A percentile compares a stretch with the other conserved stretches of the same genome.
These are phyloP conservation scores for Patella ulyssiponensis DNA, from an alignment of 2,888 invertebrate genomes.

Conservation along the genomic window DNA sequence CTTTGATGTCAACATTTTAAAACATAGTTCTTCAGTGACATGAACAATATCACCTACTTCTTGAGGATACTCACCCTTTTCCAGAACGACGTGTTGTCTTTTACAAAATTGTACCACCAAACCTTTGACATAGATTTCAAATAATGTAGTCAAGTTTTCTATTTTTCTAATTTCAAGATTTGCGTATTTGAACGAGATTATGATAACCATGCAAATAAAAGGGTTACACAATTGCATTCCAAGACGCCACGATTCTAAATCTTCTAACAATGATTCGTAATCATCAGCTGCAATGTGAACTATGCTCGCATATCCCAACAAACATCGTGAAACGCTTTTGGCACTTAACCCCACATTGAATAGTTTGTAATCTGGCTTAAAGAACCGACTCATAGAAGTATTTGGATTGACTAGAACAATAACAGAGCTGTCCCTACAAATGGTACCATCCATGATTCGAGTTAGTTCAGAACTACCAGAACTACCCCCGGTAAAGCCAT, in stretches of 20 bases:
- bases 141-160: constrained; percentile 45
- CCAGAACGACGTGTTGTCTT: constrained; percentile 46
- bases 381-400: constrained; percentile 27
- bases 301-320: constrained; percentile 47
- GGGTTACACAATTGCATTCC: neutral
- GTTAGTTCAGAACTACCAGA: constrained; percentile 33
- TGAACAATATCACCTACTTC: constrained; percentile 46
- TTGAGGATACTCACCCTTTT: constrained; percentile 48
- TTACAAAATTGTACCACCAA: constrained; percentile 53
- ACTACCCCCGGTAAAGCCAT: constrained; percentile 54
- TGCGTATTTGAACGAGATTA: neutral
- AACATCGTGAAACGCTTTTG: constrained; percentile 40
- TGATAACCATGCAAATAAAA: neutral
- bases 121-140: constrained; percentile 50
- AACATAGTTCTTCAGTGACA: constrained; percentile 50
- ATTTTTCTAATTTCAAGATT: constrained; percentile 27
- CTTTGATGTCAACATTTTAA: constrained; percentile 35
- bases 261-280: constrained; percentile 44
- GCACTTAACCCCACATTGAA: constrained; percentile 49
- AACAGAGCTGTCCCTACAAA: constrained; percentile 48
- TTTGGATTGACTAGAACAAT: constrained; percentile 53
- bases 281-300: constrained; percentile 46
- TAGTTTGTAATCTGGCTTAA: constrained; percentile 47
- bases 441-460: constrained; percentile 47
- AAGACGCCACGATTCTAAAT: constrained; percentile 28